Evolutionary conservation across 92 coral and sea anemone genomes (phyloP).

Genomic region (Phenganax subtilis): DNA sequence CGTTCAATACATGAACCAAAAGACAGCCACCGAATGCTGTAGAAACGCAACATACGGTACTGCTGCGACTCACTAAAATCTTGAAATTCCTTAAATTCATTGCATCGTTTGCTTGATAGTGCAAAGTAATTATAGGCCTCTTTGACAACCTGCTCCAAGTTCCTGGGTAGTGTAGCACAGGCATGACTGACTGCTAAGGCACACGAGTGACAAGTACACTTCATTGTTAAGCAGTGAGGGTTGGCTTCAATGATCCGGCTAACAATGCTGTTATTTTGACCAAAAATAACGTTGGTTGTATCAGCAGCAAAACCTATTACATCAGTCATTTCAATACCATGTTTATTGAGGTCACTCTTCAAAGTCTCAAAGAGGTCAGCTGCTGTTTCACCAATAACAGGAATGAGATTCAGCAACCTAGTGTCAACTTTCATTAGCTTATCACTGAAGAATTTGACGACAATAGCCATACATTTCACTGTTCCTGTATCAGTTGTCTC

Average conservation of each 20-base stretch:
- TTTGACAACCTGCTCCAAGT: conserved; percentile 23
- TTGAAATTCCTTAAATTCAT: background rate
- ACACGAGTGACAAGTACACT: conserved; percentile 10
- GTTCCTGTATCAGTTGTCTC: conserved; percentile 11
- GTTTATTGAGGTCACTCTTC: conserved; percentile 15
- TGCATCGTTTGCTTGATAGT: background rate
- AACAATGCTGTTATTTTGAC: conserved; percentile 16
- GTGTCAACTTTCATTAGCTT: conserved; percentile 9
- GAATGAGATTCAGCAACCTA: background rate
- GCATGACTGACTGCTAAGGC: conserved; percentile 25
- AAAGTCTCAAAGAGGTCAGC: conserved; percentile 21
- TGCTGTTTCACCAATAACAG: conserved; percentile 19
- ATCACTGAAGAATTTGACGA: background rate
- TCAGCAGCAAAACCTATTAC: conserved; percentile 23
- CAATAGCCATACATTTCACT: conserved; percentile 5
- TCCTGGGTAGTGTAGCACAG: conserved; percentile 4
- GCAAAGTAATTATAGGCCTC: conserved; percentile 15
- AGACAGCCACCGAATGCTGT: conserved; percentile 2
- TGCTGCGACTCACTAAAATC: background rate
- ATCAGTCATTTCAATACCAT: background rate
- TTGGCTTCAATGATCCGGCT: conserved; percentile 11
- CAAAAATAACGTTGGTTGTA: conserved; percentile 1
- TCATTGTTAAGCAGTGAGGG: conserved; percentile 5
- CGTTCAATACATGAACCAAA: background rate
- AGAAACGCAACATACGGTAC: background rate